Evolutionary conservation across 2,797 vertebrate species (phyloP).

Genomic region (Eulemur rubriventer): DNA sequence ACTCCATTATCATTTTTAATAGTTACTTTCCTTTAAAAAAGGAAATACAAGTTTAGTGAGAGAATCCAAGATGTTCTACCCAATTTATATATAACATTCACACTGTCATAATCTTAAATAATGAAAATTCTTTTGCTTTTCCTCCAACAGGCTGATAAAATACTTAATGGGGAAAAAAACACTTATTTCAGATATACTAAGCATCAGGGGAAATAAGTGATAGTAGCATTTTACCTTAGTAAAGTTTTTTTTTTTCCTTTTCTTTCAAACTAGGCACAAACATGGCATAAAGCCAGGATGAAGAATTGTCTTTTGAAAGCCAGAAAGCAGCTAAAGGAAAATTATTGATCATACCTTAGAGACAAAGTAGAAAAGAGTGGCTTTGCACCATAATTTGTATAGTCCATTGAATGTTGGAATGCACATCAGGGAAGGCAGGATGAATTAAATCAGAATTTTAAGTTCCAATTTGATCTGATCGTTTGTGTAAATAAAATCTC

Average conservation of each 20-base stretch:
- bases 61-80: neutral
- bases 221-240: neutral
- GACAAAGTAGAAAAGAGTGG: slow-evolving; percentile 33
- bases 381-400: neutral
- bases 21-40: neutral
- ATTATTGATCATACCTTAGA: slow-evolving; percentile 37
- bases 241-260: neutral
- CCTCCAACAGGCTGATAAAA: neutral
- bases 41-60: neutral
- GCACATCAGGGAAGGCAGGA: neutral
- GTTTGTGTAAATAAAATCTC: slow-evolving; percentile 37
- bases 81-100: neutral
- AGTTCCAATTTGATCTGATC: slow-evolving; percentile 29
- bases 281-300: neutral
- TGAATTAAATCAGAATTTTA: slow-evolving; percentile 59
- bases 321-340: neutral
- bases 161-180: neutral
- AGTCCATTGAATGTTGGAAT: neutral
- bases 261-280: neutral
- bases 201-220: neutral
- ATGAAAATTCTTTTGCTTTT: neutral
- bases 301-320: slow-evolving; percentile 44
- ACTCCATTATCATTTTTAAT: neutral
- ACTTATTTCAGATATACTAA: neutral
- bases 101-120: neutral